Evolutionary conservation across 2,797 vertebrate species (phyloP).

Genomic region (Pipistrellus nathusii): DNA sequence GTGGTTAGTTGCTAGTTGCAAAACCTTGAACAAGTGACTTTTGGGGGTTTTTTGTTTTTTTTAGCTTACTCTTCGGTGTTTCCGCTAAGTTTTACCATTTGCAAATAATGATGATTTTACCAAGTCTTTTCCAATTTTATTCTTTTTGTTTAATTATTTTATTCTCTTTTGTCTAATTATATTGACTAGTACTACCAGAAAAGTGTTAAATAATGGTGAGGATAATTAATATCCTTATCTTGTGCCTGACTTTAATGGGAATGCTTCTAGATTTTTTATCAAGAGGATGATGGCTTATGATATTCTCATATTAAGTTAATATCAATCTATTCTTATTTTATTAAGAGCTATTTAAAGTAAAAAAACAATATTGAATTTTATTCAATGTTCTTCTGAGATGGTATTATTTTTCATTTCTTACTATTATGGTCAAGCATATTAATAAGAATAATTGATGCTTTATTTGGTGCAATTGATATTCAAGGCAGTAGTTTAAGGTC

Average conservation of each 20-base stretch:
- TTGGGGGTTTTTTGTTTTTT: not conserved
- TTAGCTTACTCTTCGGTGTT: not conserved
- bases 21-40: not conserved
- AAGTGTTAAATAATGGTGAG: slow-evolving; percentile 62
- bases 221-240: slow-evolving; percentile 62
- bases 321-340: slow-evolving; percentile 63
- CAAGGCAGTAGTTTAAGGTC: slow-evolving; percentile 13
- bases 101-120: slow-evolving; percentile 18
- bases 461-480: not conserved
- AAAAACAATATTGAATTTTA: slow-evolving; percentile 33
- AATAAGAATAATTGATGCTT: slow-evolving; percentile 7
- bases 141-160: not conserved
- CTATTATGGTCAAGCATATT: slow-evolving; percentile 27
- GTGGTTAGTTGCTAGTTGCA: not conserved
- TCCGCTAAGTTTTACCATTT: slow-evolving; percentile 40
- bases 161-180: slow-evolving; percentile 63
- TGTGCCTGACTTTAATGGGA: slow-evolving; percentile 63
- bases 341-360: slow-evolving; percentile 57
- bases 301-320: slow-evolving; percentile 66
- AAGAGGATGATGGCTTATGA: slow-evolving; percentile 55
- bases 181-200: slow-evolving; percentile 55
- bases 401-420: slow-evolving; percentile 39
- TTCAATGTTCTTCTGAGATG: slow-evolving; percentile 4
- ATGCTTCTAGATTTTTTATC: slow-evolving; percentile 64
- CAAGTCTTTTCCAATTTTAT: not conserved